Conservation (phyloP, 2,888 invertebrate genomes). For the Campaea margaritaria region DNA sequence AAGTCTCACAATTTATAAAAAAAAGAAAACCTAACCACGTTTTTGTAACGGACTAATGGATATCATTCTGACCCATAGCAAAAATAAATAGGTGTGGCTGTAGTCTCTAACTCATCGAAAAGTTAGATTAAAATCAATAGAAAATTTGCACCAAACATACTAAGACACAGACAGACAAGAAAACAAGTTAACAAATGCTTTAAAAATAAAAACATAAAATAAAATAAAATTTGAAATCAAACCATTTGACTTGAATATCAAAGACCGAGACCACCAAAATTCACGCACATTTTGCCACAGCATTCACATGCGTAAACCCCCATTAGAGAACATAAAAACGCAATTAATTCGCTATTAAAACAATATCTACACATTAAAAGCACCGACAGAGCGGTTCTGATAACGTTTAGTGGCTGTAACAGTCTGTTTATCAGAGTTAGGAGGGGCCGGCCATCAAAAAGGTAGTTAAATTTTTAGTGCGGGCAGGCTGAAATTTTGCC, state of each 20-base stretch:
- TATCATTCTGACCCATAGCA: too few relatives aligned
- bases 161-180: too few relatives aligned
- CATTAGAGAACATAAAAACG: conserved; percentile 63
- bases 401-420: conserved; percentile 51
- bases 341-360: conserved; percentile 72
- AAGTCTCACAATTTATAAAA: too few relatives aligned
- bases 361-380: conserved; percentile 55
- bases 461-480: conserved; percentile 71
- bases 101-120: too few relatives aligned
- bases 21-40: too few relatives aligned
- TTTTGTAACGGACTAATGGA: too few relatives aligned
- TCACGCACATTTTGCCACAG: conserved; percentile 21
- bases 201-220: too few relatives aligned
- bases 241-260: neutral
- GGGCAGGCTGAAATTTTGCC: conserved; percentile 69
- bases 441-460: conserved; percentile 56
- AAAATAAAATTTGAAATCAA: too few relatives aligned
- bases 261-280: conserved; percentile 22
- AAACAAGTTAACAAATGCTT: too few relatives aligned
- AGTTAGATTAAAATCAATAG: too few relatives aligned
- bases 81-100: too few relatives aligned
- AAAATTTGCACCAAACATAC: too few relatives aligned
- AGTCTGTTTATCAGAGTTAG: conserved; percentile 55
- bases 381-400: conserved; percentile 53
- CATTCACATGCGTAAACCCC: conserved; percentile 30